Evolutionary conservation across 30 jellyfish, hydroid and myxozoan species (phyloP).

Genomic region (Hydractinia echinata): DNA sequence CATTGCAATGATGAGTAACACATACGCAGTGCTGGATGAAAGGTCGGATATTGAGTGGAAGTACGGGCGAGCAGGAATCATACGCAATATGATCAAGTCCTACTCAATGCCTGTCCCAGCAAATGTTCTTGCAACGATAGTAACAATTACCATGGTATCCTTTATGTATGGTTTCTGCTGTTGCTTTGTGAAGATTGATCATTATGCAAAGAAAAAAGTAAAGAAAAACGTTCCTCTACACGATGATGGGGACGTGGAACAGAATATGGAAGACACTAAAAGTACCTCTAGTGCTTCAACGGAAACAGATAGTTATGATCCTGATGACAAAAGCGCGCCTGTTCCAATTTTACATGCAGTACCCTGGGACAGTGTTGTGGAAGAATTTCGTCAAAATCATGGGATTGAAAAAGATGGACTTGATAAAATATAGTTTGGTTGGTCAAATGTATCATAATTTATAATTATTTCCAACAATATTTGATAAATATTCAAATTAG

Average conservation of each 20-base stretch:
- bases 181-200: slow-evolving; percentile 32
- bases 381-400: slow-evolving; percentile 16
- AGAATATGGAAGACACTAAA: not conserved
- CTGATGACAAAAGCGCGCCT: not conserved
- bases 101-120: slow-evolving; percentile 86
- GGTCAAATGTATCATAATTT: too few species aligned
- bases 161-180: slow-evolving; percentile 77
- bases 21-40: slow-evolving; percentile 80
- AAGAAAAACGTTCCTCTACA: not conserved
- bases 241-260: too few species aligned
- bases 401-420: slow-evolving; percentile 15
- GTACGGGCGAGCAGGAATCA: slow-evolving; percentile 91
- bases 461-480: too few species aligned
- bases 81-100: slow-evolving; percentile 85
- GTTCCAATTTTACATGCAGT: slow-evolving; percentile 33
- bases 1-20: slow-evolving; percentile 98
- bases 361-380: slow-evolving; percentile 9
- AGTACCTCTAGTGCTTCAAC: not conserved
- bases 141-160: slow-evolving; percentile 43
- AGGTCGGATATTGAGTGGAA: slow-evolving; percentile 97
- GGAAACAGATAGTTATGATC: slow-evolving; percentile 9
- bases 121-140: slow-evolving; percentile 59
- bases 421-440: not conserved
- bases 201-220: not conserved
- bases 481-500: too few species aligned